A percentile compares a stretch with the other conserved stretches of the same genome.
phyloP scores from a whole-genome alignment of 2,888 invertebrate genomes.

The Andrena haemorrhoa region DNA sequence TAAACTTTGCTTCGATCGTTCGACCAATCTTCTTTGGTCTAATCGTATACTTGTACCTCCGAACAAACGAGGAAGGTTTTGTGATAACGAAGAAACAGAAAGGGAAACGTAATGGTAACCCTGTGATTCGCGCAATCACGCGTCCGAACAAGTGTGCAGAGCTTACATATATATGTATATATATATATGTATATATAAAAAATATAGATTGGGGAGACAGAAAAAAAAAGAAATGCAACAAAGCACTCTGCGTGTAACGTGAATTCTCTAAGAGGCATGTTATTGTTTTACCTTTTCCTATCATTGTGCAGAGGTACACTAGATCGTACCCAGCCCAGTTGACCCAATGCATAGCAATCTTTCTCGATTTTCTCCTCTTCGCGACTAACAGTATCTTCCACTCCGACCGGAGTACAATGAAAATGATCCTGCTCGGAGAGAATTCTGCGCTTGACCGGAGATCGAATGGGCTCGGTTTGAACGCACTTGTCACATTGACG shows the following conservation, averaged over 20 bases:
- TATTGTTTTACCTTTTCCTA: conserved; percentile 80
- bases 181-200: background rate
- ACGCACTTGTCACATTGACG: conserved; percentile 86
- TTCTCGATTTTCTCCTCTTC: conserved; percentile 74
- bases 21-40: conserved; percentile 47
- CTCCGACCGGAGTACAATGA: conserved; percentile 76
- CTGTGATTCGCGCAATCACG: background rate
- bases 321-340: conserved; percentile 78
- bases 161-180: background rate
- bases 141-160: conserved; percentile 7
- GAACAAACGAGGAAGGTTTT: conserved; percentile 22
- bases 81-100: conserved; percentile 2
- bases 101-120: conserved; percentile 16
- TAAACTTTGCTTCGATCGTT: conserved; percentile 23
- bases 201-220: conserved; percentile 7
- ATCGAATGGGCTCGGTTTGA: conserved; percentile 82
- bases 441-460: conserved; percentile 82
- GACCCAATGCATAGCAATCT: conserved; percentile 79
- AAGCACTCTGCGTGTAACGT: conserved; percentile 29
- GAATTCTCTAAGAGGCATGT: conserved; percentile 32
- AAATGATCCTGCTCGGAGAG: conserved; percentile 81
- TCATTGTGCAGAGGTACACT: conserved; percentile 81
- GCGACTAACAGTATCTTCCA: conserved; percentile 66
- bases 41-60: conserved; percentile 25
- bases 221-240: conserved; percentile 10